Percentiles rank a stretch among this genome's conserved stretches.
These are phyloP conservation scores for Fregata magnificens DNA, from an alignment of 2,113 vertebrate species.

Conservation along the genomic window DNA sequence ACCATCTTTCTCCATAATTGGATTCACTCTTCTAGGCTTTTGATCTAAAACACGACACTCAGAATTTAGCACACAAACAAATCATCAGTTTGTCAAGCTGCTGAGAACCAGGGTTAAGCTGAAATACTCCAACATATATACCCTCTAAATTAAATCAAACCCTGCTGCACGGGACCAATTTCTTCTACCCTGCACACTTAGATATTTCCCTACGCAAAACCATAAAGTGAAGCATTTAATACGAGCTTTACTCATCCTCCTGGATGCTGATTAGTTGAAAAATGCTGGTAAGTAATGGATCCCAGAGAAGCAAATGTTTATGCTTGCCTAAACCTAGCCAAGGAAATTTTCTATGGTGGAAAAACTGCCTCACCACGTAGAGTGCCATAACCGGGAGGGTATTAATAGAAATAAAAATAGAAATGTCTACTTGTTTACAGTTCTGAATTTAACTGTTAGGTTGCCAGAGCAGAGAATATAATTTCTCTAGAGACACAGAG, in stretches of 20 bases:
- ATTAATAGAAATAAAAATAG: conserved; percentile 72
- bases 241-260: conserved; percentile 40
- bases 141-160: not conserved
- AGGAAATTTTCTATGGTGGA: conserved; percentile 75
- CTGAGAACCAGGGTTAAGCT: not conserved
- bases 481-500: not conserved
- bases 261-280: conserved; percentile 63
- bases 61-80: not conserved
- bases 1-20: not conserved
- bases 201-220: not conserved
- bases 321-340: conserved; percentile 64
- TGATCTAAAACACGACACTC: not conserved
- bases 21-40: not conserved
- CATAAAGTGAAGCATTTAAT: conserved; percentile 8
- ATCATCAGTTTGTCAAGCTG: not conserved
- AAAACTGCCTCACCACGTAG: conserved; percentile 66
- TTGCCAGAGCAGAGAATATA: not conserved
- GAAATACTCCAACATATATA: not conserved
- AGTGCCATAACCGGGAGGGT: conserved; percentile 46
- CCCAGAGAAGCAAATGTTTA: conserved; percentile 72
- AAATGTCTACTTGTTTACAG: conserved; percentile 46
- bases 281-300: conserved; percentile 51
- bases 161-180: not conserved
- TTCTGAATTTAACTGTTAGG: conserved; percentile 43
- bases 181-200: not conserved